A percentile compares a stretch with the other conserved stretches of the same genome.
Conservation (phyloP, 2,888 invertebrate genomes). For the Epicampocera succincta region DNA sequence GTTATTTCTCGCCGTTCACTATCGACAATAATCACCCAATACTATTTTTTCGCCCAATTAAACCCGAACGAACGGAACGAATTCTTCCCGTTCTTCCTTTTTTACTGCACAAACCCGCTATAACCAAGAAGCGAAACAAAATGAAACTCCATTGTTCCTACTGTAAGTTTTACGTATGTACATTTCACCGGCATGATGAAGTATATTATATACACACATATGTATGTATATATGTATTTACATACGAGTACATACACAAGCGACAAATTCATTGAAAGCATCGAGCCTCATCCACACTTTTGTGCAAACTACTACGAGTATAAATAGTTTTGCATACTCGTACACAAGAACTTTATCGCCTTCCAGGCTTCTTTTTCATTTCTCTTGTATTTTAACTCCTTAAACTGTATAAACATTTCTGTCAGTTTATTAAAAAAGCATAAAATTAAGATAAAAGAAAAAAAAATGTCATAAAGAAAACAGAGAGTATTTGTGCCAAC, state of each 20-base stretch:
- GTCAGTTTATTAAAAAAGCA: conserved; percentile 47
- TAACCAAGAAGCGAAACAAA: too few relatives aligned
- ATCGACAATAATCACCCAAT: too few relatives aligned
- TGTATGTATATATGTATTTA: conserved; percentile 39
- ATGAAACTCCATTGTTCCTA: too few relatives aligned
- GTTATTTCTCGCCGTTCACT: too few relatives aligned
- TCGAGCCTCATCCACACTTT: conserved; percentile 17
- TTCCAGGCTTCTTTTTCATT: conserved; percentile 51
- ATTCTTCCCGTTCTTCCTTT: too few relatives aligned
- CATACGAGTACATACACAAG: too few relatives aligned
- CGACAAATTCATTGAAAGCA: conserved; percentile 67
- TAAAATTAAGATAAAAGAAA: conserved; percentile 32
- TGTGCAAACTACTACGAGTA: conserved; percentile 46
- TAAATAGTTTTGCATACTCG: conserved; percentile 8
- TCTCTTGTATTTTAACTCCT: conserved; percentile 36
- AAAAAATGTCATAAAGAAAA: conserved; percentile 30
- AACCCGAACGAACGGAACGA: too few relatives aligned
- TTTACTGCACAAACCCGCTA: too few relatives aligned
- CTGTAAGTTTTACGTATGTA: too few relatives aligned
- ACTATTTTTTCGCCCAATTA: too few relatives aligned
- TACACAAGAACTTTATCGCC: conserved; percentile 50
- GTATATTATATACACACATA: not conserved
- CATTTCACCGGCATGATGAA: conserved; percentile 49
- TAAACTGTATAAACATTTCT: conserved; percentile 36
- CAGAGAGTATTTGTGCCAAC: conserved; percentile 67